Conservation (phyloP, 2,888 invertebrate species). For the Flexamia atlantica region DNA sequence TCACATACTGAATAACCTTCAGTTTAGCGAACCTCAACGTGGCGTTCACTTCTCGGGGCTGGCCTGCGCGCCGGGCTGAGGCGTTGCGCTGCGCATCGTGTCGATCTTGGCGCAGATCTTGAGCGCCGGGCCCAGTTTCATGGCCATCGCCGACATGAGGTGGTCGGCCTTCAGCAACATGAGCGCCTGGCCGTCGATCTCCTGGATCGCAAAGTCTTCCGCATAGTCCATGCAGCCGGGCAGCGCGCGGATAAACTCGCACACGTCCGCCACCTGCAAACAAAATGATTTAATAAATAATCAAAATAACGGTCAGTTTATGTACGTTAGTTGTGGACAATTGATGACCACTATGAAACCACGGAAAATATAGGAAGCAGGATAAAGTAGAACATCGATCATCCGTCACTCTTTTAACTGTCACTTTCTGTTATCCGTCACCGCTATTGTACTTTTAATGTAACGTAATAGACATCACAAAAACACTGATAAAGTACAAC, state of each 20-base stretch:
- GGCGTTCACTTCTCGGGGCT: slow-evolving; percentile 55
- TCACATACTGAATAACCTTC: background rate
- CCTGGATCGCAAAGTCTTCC: slow-evolving; percentile 96
- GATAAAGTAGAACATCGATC: no score
- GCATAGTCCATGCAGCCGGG: slow-evolving; percentile 96
- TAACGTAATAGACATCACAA: no score
- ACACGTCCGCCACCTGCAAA: slow-evolving; percentile 68
- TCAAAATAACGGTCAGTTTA: no score
- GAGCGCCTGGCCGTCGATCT: slow-evolving; percentile 97
- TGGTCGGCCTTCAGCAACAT: slow-evolving; percentile 96
- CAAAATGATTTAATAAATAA: no score
- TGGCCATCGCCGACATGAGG: slow-evolving; percentile 95
- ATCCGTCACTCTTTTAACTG: no score
- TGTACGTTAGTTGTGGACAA: no score
- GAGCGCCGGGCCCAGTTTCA: slow-evolving; percentile 96
- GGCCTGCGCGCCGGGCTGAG: slow-evolving; percentile 15
- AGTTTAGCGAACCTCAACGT: background rate
- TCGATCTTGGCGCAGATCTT: slow-evolving; percentile 97
- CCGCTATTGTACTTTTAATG: no score
- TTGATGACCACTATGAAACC: no score
- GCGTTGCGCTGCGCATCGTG: slow-evolving; percentile 78
- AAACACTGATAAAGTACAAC: no score
- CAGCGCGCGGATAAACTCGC: slow-evolving; percentile 86
- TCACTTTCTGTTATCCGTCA: no score
- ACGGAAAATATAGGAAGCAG: no score